Conservation (phyloP, 2,113 vertebrate genomes). For the Saccopteryx leptura region DNA sequence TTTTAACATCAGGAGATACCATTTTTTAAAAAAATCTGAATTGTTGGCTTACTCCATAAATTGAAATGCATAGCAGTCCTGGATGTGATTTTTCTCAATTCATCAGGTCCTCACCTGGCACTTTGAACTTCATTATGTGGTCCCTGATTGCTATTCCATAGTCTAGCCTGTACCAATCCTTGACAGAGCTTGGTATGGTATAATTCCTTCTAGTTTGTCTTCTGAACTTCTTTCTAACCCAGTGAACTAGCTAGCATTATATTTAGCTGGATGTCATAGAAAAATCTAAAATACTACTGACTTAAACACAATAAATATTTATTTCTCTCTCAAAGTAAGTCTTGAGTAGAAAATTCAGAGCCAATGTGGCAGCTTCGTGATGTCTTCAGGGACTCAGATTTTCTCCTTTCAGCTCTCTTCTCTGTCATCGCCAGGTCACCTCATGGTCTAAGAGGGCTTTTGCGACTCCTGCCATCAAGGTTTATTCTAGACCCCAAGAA, state of each 20-base stretch:
- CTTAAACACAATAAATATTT: neutral
- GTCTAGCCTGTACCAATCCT: neutral
- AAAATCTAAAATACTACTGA: neutral
- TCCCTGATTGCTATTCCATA: neutral
- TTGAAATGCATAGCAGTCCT: neutral
- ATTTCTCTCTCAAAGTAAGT: constrained; percentile 7
- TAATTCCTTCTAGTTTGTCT: neutral
- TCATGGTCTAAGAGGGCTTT: neutral
- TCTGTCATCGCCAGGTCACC: neutral
- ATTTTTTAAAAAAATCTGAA: neutral
- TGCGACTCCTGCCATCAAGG: neutral
- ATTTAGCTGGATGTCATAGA: neutral
- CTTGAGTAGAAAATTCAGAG: neutral
- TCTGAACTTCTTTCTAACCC: constrained; percentile 14
- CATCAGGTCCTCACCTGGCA: neutral
- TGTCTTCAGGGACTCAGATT: neutral
- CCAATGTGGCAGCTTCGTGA: neutral
- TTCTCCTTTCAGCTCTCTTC: neutral
- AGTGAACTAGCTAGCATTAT: neutral
- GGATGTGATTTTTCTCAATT: neutral
- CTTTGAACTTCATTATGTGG: neutral
- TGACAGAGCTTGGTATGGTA: neutral
- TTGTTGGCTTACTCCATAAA: neutral
- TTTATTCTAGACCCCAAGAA: neutral
- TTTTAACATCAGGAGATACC: neutral